Percentiles rank a stretch among this genome's conserved stretches.
These are phyloP conservation scores for Subacronicta megacephala DNA, from an alignment of 2,888 invertebrate species.

Conservation along the genomic window DNA sequence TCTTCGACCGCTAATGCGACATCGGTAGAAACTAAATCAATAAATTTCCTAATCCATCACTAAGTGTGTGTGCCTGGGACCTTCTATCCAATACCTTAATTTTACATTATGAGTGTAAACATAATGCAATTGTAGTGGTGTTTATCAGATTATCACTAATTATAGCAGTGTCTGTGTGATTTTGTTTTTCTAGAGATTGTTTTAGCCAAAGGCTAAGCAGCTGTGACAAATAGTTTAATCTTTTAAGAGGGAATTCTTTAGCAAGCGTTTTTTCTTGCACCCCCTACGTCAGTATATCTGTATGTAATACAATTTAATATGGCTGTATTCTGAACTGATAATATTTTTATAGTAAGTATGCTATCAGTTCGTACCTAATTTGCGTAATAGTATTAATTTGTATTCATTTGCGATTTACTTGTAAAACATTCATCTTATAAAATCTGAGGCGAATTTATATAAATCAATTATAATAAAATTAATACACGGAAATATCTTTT, in stretches of 20 bases:
- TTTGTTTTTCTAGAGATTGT: constrained; percentile 28
- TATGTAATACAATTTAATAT: constrained; percentile 30
- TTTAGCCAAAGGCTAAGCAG: constrained; percentile 40
- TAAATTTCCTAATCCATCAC: not conserved
- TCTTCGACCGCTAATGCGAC: too few relatives aligned
- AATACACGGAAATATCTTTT: constrained; percentile 17
- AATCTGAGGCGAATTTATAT: constrained; percentile 63
- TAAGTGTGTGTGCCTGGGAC: not conserved
- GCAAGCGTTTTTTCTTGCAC: constrained; percentile 4
- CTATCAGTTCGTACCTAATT: constrained; percentile 36
- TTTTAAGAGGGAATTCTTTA: constrained; percentile 8
- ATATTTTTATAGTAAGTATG: constrained; percentile 20
- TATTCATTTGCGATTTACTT: constrained; percentile 35
- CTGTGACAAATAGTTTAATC: constrained; percentile 30
- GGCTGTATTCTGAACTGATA: constrained; percentile 19
- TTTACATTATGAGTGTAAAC: constrained; percentile 5
- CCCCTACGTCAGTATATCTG: constrained; percentile 9
- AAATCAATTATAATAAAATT: constrained; percentile 61
- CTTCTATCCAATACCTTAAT: constrained; percentile 12
- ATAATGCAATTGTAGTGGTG: constrained; percentile 15
- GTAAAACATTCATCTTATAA: constrained; percentile 46
- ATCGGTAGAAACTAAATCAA: too few relatives aligned
- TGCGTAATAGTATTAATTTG: constrained; percentile 47
- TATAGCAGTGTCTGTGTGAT: constrained; percentile 37
- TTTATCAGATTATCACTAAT: constrained; percentile 23